These are phyloP conservation scores for Xylocampa areola DNA, from an alignment of 2,888 invertebrate genomes.

Conservation along the genomic window DNA sequence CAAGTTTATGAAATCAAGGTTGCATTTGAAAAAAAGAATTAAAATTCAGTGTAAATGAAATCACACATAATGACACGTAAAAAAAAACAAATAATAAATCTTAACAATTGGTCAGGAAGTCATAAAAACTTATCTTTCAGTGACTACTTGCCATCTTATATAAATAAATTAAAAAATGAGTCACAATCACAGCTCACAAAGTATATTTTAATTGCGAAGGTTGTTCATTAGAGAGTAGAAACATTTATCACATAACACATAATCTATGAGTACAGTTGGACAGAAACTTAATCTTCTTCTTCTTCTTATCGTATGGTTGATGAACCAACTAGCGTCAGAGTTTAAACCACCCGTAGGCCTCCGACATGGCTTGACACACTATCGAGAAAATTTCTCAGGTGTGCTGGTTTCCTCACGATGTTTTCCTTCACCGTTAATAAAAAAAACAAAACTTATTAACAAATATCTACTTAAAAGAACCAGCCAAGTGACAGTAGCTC, in stretches of 20 bases:
- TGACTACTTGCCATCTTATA: background rate
- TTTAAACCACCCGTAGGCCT: too few relatives aligned
- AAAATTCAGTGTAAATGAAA: background rate
- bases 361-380: too few relatives aligned
- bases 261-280: constrained; percentile 19
- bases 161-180: constrained; percentile 27
- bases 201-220: constrained; percentile 39
- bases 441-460: too few relatives aligned
- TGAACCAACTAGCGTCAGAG: too few relatives aligned
- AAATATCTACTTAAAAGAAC: too few relatives aligned
- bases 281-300: too few relatives aligned
- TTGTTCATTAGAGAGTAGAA: constrained; percentile 20
- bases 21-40: background rate
- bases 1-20: background rate
- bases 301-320: too few relatives aligned
- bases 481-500: too few relatives aligned
- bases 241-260: constrained; percentile 25
- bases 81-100: constrained; percentile 22
- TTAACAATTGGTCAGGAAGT: constrained; percentile 24
- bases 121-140: constrained; percentile 24
- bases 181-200: too few relatives aligned
- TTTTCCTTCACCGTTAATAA: too few relatives aligned
- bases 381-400: too few relatives aligned
- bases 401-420: too few relatives aligned
- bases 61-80: background rate